Evolutionary conservation across 1,140 invertebrate genomes (phyloP), one percentile per base, ranked within the genome.

Genomic region (Diuraphis noxia): DNA sequence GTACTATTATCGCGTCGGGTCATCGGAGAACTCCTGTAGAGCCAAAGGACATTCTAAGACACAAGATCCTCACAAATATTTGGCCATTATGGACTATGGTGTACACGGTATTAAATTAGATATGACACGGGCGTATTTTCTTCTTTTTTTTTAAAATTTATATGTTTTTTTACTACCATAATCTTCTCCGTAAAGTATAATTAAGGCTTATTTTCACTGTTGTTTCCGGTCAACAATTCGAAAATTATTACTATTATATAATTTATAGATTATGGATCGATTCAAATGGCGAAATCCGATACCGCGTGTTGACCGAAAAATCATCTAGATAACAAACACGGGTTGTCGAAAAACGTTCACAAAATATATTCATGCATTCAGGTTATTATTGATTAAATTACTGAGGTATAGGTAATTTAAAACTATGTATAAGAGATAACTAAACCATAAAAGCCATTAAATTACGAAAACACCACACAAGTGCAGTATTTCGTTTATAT

Each of bases 11-110:
- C 86, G 86, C 52, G 52, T 88, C 86, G 86, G 52, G 52, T 63
- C 49, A 88, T 88, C 86, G 49, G 41, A 36, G 49, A 88, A 88
- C 86, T 63, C 86, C 86, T 88, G 86, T 88, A 88, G 86, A 88
- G 86, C 36, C 10, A 41, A 88, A 40, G 25, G 86, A 88, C 46
- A 52, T 38, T 86, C 85, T 52, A 49, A 23, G 21, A 38, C 46
- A 52, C 46, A 38, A 52, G 85, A 86, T 52, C 46, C 21, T 36
- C 43, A 13, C 21, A 13, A 13, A 86, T 52, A 86, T 86, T 36
- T 17, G 43, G 10, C 43, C 13, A 23, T 56, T 30, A 56, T 17
- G 34, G 43, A 23, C 40, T 30, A 56, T 17, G 34, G 43, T 30
- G 49, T 88, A 63, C 36, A 63, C 36, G 34, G 85, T 49, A 86